phyloP scores from a whole-genome alignment of 2,888 invertebrate genomes.

The Morpho achilles region DNA sequence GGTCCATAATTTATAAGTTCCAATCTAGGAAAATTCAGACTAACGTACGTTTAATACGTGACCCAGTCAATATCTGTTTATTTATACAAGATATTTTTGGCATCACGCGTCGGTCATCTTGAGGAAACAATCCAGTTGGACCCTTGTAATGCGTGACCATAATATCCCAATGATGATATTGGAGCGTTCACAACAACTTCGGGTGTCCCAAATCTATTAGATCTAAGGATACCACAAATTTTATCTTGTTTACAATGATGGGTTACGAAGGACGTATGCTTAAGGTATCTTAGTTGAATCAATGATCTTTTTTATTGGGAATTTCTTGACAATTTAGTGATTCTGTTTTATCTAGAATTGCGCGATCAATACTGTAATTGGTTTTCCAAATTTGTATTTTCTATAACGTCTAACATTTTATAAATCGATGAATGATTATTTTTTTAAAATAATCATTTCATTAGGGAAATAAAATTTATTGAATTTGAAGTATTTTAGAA shows the following conservation, averaged over 20 bases:
- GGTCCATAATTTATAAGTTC: too few relatives aligned
- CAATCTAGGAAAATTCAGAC: too few relatives aligned
- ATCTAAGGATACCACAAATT: conserved; percentile 10
- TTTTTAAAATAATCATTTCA: too few relatives aligned
- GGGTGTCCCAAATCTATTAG: conserved; percentile 18
- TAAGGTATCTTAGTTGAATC: conserved; percentile 4
- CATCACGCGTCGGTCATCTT: conserved; percentile 32
- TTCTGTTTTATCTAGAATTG: too few relatives aligned
- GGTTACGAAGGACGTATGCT: conserved; percentile 4
- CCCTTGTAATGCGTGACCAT: conserved; percentile 29
- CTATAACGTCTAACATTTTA: too few relatives aligned
- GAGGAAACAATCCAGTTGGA: conserved; percentile 44
- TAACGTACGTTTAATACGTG: too few relatives aligned
- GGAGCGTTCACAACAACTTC: conserved; percentile 43
- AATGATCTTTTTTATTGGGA: conserved; percentile 1
- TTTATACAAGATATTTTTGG: conserved; percentile 9
- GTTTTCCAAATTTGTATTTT: too few relatives aligned
- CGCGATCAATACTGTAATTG: too few relatives aligned
- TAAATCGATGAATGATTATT: too few relatives aligned
- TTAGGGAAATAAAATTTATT: too few relatives aligned
- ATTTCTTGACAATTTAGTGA: background rate
- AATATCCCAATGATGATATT: conserved; percentile 39
- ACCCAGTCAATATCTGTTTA: conserved; percentile 1
- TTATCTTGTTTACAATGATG: conserved; percentile 14
- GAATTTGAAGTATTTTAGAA: too few relatives aligned